phyloP scores from a whole-genome alignment of 2,113 vertebrate species.

The Prolemur simus region DNA sequence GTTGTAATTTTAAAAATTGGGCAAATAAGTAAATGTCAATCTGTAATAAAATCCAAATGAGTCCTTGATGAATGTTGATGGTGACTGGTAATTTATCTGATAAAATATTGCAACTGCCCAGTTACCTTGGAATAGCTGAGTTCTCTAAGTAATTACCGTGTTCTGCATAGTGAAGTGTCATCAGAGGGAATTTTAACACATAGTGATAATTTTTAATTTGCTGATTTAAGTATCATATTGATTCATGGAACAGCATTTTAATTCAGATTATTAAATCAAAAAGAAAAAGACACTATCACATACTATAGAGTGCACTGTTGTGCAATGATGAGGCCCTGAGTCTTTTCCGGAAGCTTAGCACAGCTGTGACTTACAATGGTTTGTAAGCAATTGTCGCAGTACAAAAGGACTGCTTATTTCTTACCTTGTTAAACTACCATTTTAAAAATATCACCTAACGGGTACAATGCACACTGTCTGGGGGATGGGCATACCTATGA shows the following conservation, averaged over 20 bases:
- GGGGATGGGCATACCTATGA: too few relatives aligned
- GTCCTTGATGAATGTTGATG: slow-evolving; percentile 70
- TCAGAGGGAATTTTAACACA: slow-evolving; percentile 45
- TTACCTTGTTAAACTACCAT: background rate
- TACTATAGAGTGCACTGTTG: background rate
- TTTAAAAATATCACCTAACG: background rate
- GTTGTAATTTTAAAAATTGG: slow-evolving; percentile 71
- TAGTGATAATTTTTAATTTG: slow-evolving; percentile 46
- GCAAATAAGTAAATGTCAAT: slow-evolving; percentile 77
- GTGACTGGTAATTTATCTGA: slow-evolving; percentile 69
- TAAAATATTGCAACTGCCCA: slow-evolving; percentile 73
- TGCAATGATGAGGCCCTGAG: background rate
- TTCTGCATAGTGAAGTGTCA: slow-evolving; percentile 32
- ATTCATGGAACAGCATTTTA: slow-evolving; percentile 58
- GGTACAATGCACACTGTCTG: too few relatives aligned
- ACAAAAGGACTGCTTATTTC: background rate
- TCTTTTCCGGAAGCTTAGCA: background rate
- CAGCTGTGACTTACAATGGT: background rate
- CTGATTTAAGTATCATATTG: slow-evolving; percentile 57
- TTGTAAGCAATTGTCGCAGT: background rate
- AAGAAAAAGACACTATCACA: background rate
- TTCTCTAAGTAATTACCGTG: slow-evolving; percentile 61
- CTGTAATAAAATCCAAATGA: slow-evolving; percentile 76
- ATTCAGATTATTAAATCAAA: slow-evolving; percentile 20
- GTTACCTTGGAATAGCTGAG: slow-evolving; percentile 66